Base-by-base conservation (phyloP, 1,140 invertebrate species). In the Stegodyphus dumicola region DNA sequence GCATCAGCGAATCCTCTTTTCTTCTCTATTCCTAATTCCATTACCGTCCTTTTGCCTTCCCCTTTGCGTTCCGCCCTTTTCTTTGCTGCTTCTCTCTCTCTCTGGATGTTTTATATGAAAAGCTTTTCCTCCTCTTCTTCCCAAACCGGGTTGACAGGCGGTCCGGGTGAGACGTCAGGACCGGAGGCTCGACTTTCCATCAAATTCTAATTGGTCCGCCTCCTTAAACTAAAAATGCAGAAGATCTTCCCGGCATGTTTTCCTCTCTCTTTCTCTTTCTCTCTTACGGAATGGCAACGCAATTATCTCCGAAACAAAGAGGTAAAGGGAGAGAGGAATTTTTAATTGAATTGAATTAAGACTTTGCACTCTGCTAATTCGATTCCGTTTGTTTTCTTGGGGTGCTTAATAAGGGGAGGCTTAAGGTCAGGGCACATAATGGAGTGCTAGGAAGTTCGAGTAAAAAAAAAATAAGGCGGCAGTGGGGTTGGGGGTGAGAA, bases 291-390 rank as follows among this genome's bases (percentile, higher is more conserved):
- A 75, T 83, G 80, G 80, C 80, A 83, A 83, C 80, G 71, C 71
- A 73, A 83, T 83, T 83, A 83, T 75, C 53, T 13, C 33, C 80
- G 69, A n/a, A 51, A 64, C 67, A 60, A 33, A 75, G 54, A 13
- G 52, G 11, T 13, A 53, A 52, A 7, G 74, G 18, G 54, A 52
- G 71, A 33, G 33, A 33, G 33, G 80, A 76, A 85, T 85, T 85
- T 85, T 85, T 85, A 85, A 85, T 85, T 85, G 81, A 85, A 85
- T 85, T 52, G 81, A 85, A 85, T 85, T 85, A 85, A 85, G 81
- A 85, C 73, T 85, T 85, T 85, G 81, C 74, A 85, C 81, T 77
- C 74, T 33, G 11, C 10, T 85, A 85, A 85, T 74, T 85, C 52
- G 73, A 85, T 85, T 85, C 81, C 80, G 9, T 76, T 77, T 85